Evolutionary conservation across 2,113 vertebrate genomes (phyloP).

Genomic region (Chionodraco myersi): DNA sequence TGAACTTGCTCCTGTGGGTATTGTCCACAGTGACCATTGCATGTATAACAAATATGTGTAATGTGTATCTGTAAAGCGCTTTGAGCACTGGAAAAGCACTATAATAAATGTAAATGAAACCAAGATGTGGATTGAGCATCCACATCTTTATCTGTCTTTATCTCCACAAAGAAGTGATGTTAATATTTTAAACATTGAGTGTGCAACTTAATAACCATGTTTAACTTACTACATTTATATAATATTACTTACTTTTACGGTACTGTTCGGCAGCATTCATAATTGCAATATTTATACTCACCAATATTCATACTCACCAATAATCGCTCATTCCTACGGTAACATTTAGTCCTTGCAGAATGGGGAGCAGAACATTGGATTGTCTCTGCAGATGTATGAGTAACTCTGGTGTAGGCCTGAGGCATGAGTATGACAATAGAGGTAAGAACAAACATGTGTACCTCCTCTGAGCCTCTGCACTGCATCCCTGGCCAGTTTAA

Average conservation of each 20-base stretch:
- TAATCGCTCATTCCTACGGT: slow-evolving; percentile 43
- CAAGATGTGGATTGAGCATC: background rate
- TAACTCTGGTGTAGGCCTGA: slow-evolving; percentile 64
- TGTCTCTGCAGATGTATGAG: slow-evolving; percentile 69
- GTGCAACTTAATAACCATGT: background rate
- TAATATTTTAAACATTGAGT: background rate
- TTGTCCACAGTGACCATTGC: no score
- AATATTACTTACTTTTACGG: slow-evolving; percentile 1
- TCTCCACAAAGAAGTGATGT: background rate
- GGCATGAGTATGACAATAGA: slow-evolving; percentile 74
- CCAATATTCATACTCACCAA: slow-evolving; percentile 19
- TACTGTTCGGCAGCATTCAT: slow-evolving; percentile 13
- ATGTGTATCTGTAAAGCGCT: no score
- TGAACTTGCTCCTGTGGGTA: no score
- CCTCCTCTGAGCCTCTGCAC: slow-evolving; percentile 74
- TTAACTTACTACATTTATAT: background rate
- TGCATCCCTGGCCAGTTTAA: slow-evolving; percentile 71
- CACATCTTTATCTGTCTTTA: background rate
- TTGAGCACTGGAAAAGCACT: no score
- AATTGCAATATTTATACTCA: slow-evolving; percentile 18
- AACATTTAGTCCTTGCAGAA: slow-evolving; percentile 43
- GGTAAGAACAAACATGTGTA: slow-evolving; percentile 79
- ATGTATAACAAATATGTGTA: no score
- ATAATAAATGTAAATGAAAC: background rate
- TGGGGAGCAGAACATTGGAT: slow-evolving; percentile 64